These are phyloP conservation scores for Theropithecus gelada DNA, from an alignment of 2,113 vertebrate species.

Conservation along the genomic window DNA sequence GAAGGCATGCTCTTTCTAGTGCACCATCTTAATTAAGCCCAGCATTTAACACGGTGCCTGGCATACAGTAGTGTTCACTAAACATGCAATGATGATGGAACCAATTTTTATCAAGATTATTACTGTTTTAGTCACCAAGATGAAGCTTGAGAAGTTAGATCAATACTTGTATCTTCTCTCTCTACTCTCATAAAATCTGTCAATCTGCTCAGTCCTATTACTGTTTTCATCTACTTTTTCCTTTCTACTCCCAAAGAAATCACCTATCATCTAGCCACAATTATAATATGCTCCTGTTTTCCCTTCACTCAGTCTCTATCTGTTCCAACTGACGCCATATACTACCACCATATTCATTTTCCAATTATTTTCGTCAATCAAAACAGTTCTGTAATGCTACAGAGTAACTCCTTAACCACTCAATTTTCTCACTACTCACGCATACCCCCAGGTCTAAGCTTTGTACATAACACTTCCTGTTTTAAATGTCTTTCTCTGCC, in stretches of 20 bases:
- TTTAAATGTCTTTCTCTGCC: neutral
- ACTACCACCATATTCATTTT: neutral
- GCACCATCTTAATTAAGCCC: neutral
- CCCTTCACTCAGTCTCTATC: neutral
- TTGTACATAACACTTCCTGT: neutral
- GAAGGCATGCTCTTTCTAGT: neutral
- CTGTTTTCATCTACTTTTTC: neutral
- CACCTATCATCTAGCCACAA: neutral
- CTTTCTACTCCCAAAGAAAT: neutral
- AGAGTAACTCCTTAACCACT: neutral
- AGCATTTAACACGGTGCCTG: neutral
- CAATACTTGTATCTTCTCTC: neutral
- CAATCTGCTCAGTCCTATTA: neutral
- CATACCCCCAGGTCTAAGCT: neutral
- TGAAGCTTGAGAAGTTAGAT: neutral
- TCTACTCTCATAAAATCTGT: neutral
- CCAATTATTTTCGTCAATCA: neutral
- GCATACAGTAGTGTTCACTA: neutral
- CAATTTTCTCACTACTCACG: neutral
- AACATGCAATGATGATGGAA: neutral
- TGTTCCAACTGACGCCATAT: neutral
- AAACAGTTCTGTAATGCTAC: neutral
- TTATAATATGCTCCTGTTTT: neutral
- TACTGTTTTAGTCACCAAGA: neutral
- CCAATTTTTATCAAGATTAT: neutral